Evolutionary conservation across 2,888 invertebrate genomes (phyloP), one percentile per base, ranked within the genome.

Genomic region (Aphidius colemani): DNA sequence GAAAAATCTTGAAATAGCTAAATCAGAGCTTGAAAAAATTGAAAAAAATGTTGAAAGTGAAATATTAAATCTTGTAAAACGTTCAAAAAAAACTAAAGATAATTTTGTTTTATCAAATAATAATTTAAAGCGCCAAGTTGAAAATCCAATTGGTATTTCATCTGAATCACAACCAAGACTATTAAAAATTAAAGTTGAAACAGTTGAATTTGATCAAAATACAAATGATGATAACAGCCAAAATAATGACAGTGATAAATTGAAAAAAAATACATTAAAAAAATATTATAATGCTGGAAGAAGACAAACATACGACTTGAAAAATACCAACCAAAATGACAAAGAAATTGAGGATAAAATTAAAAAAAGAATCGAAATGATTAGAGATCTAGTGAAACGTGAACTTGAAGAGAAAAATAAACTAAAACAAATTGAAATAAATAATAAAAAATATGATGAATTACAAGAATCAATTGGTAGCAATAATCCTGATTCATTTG

Each of bases 321-420:
- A 55, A 10, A 66, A 71, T 45, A 75, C 13, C 13, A 18, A 18
- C 2, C 1, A 18, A 18, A 18, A 75, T 53, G 75, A 79, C 57
- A 77, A 72, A 51, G 69, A 75, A 8, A 71, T 82, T 9, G 79
- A 82, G 66, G 70, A 76, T n/a, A 74, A 79, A 64, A 81, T 83
- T 57, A 76, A 82, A 68, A 67, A 75, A 10, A 80, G 78, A 69
- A 81, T 83, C 55, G 76, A 79, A 30, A 74, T 77, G 9, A 81
- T 84, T 44, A 83, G 82, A 63, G 80, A 80, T 10, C 77, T 83
- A 61, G 80, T 84, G 2, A 80, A 80, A 59, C 73, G 80, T 4
- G 80, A 83, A 68, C 77, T 83, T 41, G 77, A 75, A 43, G 71
- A 69, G 8, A 73, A 72, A 6, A 69, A 69, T 4, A 70, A 64